Conservation (phyloP, 2,888 invertebrate genomes). For the Microdon myrmicae region DNA sequence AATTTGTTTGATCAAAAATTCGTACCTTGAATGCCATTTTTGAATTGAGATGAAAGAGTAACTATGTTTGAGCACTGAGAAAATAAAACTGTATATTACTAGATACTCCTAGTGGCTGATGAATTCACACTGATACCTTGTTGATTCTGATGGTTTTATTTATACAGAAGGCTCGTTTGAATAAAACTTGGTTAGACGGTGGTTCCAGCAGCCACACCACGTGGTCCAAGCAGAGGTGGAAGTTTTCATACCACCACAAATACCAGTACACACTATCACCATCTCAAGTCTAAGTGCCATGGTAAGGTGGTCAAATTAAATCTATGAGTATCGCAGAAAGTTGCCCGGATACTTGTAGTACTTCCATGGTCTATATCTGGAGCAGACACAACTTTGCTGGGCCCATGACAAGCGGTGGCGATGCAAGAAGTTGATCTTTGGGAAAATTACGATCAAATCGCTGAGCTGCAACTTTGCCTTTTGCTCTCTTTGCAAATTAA, state of each 20-base stretch:
- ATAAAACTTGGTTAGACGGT: slow-evolving; percentile 22
- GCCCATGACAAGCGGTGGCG: slow-evolving; percentile 8
- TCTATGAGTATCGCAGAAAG: slow-evolving; percentile 21
- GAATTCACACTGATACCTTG: slow-evolving; percentile 44
- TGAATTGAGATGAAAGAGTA: slow-evolving; percentile 3
- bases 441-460: slow-evolving; percentile 49
- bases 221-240: slow-evolving; percentile 46
- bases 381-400: slow-evolving; percentile 14
- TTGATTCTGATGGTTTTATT: slow-evolving; percentile 59
- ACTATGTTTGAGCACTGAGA: too few relatives aligned
- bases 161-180: slow-evolving; percentile 40
- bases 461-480: slow-evolving; percentile 9
- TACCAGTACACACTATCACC: slow-evolving; percentile 10
- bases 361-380: slow-evolving; percentile 18
- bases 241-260: slow-evolving; percentile 9
- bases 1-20: too few relatives aligned
- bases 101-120: slow-evolving; percentile 36
- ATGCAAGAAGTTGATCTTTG: slow-evolving; percentile 47
- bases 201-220: slow-evolving; percentile 38
- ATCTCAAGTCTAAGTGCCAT: slow-evolving; percentile 11
- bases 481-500: too few relatives aligned
- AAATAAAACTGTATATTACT: slow-evolving; percentile 13
- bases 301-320: slow-evolving; percentile 2
- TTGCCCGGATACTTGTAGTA: slow-evolving; percentile 32
- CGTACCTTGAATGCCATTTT: slow-evolving; percentile 51